Conservation (phyloP, 2,888 invertebrate species). For the Griposia aprilina region DNA sequence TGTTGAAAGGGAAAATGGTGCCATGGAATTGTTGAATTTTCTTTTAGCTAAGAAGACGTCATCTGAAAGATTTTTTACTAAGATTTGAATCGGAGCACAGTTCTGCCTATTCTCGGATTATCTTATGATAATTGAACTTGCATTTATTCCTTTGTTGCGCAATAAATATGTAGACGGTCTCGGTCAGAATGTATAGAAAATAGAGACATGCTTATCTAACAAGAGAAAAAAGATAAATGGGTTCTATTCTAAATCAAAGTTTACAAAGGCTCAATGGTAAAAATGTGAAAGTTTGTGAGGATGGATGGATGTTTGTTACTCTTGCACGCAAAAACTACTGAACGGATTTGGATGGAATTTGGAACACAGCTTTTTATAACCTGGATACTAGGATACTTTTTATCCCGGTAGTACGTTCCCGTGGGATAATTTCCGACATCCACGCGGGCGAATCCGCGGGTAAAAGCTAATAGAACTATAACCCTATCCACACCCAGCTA, state of each 20-base stretch:
- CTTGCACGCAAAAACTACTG: too few relatives aligned
- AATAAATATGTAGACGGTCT: background rate
- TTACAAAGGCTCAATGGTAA: too few relatives aligned
- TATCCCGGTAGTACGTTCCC: too few relatives aligned
- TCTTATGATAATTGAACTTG: background rate
- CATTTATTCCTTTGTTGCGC: background rate
- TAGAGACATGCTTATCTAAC: background rate
- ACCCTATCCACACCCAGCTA: constrained; percentile 32
- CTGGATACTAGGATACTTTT: too few relatives aligned
- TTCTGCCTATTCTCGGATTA: background rate
- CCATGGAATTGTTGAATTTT: background rate
- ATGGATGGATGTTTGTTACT: too few relatives aligned
- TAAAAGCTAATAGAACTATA: constrained; percentile 10
- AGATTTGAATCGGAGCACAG: background rate
- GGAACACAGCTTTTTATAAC: too few relatives aligned
- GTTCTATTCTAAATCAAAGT: background rate
- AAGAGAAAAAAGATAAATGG: background rate
- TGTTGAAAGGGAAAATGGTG: background rate
- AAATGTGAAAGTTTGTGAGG: too few relatives aligned
- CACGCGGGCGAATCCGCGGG: too few relatives aligned
- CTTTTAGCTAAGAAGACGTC: background rate
- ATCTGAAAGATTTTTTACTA: background rate
- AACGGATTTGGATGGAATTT: too few relatives aligned
- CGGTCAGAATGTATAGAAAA: background rate
- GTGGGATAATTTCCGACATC: too few relatives aligned